A percentile compares a stretch with the other conserved stretches of the same genome.
Conservation (phyloP, 1,140 invertebrate species). For the Cepaea nemoralis region DNA sequence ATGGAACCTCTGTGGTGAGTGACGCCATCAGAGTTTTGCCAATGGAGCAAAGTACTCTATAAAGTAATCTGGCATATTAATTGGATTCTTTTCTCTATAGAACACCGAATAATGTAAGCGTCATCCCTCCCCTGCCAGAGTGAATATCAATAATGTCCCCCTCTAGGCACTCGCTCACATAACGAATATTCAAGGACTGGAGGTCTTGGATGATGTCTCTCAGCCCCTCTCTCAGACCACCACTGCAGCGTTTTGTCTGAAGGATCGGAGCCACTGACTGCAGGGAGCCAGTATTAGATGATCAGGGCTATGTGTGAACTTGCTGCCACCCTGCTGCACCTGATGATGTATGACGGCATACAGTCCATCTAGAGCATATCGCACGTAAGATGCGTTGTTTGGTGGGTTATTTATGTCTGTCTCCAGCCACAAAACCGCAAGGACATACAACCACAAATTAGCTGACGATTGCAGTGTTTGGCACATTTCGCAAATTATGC, state of each 20-base stretch:
- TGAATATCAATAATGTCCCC: conserved; percentile 40
- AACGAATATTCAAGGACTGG: conserved; percentile 24
- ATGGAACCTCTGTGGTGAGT: no score
- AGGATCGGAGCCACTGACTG: no score
- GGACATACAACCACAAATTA: no score
- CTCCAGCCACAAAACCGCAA: conserved; percentile 40
- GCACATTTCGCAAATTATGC: no score
- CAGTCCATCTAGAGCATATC: conserved; percentile 39
- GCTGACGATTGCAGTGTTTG: no score
- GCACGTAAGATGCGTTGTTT: conserved; percentile 39
- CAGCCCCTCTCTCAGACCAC: not conserved
- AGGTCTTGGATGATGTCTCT: conserved; percentile 2
- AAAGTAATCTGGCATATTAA: conserved; percentile 36
- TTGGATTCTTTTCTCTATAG: conserved; percentile 26
- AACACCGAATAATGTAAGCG: conserved; percentile 25
- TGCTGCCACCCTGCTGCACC: no score
- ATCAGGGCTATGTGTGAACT: no score
- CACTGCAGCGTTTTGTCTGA: not conserved
- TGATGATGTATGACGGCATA: conserved; percentile 1
- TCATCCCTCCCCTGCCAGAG: conserved; percentile 30
- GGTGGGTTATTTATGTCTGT: conserved; percentile 43
- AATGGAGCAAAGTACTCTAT: conserved; percentile 13
- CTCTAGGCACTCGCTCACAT: conserved; percentile 34
- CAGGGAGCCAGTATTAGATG: no score
- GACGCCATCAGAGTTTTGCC: not conserved